Base-by-base conservation (phyloP, 2,888 invertebrate genomes). In the Tiliacea citrago region DNA sequence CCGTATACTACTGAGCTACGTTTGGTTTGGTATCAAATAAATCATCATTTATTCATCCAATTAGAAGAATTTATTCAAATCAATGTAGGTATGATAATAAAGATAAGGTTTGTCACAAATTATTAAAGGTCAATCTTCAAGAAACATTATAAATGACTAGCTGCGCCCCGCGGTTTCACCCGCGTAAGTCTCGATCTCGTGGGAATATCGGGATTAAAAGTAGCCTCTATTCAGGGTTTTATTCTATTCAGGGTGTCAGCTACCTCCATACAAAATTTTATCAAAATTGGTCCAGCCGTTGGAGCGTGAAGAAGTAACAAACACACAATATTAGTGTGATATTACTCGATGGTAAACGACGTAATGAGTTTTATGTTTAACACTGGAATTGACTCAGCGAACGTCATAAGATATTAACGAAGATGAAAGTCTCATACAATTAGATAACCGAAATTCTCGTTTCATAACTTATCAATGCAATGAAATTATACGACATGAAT, bases 391-490 rank as follows among this genome's bases (percentile, higher is more conserved):
- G 76, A 79, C 74, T 83, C 77, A 60, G 71, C 83, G 79, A 82
- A 83, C 77, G 76, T 81, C 79, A 79, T 66, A 83, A 71, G 29
- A 84, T 70, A 77, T 68, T 70, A 85, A 68, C 67, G 83, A 88
- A 87, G 84, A 88, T 84, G 85, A 89, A 90, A 88, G 88, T 85
- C 81, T 67, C 57, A 80, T 55, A 84, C 76, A 86, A 87, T 86
- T 82, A 86, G 84, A 87, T 86, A 89, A 85, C 80, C 78, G 79
- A 81, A 83, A 85, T 84, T 69, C 77, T 70, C 77, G 58, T 88
- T 86, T 85, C 67, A 82, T 86, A 84, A n/a, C 86, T 61, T 70
- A 84, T 83, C 79, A 85, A 88, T 89, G 90, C 87, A 90, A 81
- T 80, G 68, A 73, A 66, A 63, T 79, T 71, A 78, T 68, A 68